These are phyloP conservation scores for Corydoras sp. DNA, from an alignment of 2,113 vertebrate genomes.

Conservation along the genomic window DNA sequence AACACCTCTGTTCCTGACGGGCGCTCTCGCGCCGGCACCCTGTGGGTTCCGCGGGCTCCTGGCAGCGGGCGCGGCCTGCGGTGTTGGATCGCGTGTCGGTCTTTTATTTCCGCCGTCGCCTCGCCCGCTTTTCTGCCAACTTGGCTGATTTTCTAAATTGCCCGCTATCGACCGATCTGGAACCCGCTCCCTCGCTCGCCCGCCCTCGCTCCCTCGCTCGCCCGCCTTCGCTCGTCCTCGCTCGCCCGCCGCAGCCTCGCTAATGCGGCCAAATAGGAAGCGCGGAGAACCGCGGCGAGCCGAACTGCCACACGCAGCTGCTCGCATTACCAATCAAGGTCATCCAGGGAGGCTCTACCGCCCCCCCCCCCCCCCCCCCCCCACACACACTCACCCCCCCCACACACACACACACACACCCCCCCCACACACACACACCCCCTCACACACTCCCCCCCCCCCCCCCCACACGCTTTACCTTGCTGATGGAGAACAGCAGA, in stretches of 20 bases:
- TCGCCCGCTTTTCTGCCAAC: constrained; percentile 68
- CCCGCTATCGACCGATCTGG: constrained; percentile 67
- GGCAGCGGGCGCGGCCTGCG: constrained; percentile 60
- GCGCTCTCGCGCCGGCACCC: not conserved
- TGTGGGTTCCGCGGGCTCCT: constrained; percentile 43
- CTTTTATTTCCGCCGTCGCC: constrained; percentile 68
- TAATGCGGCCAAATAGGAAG: constrained; percentile 54
- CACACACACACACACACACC: too few species aligned
- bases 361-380: too few species aligned
- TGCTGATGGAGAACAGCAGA: too few species aligned
- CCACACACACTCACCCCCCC: too few species aligned
- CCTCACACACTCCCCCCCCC: too few species aligned
- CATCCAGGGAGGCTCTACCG: constrained; percentile 36
- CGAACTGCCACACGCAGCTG: constrained; percentile 23
- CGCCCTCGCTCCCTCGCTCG: constrained; percentile 5
- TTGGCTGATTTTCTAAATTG: constrained; percentile 73
- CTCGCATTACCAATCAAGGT: constrained; percentile 49
- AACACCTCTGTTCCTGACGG: too few species aligned
- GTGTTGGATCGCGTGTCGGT: constrained; percentile 67
- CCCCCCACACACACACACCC: too few species aligned
- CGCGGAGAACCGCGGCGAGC: constrained; percentile 30
- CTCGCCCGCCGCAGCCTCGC: not conserved
- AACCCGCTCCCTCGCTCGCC: constrained; percentile 59
- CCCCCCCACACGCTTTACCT: too few species aligned
- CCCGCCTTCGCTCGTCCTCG: not conserved